phyloP scores from a whole-genome alignment of 2,888 invertebrate genomes.

The Chrysolina oricalcia region DNA sequence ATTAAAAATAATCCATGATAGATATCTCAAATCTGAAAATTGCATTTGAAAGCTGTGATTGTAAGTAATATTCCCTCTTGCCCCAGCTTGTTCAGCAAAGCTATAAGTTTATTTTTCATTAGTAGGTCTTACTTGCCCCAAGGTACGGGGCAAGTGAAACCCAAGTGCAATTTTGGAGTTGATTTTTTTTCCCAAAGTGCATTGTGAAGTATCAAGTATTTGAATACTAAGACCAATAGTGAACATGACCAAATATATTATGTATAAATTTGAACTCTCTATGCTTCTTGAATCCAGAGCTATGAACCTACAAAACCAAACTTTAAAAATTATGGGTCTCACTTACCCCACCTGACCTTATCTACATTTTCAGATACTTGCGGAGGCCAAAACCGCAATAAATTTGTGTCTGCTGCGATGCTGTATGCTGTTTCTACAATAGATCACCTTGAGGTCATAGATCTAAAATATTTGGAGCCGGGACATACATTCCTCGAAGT shows the following conservation, averaged over 20 bases:
- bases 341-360: background rate
- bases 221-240: too few relatives aligned
- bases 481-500: constrained; percentile 31
- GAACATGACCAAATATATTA: too few relatives aligned
- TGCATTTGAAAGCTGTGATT: background rate
- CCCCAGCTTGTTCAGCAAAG: background rate
- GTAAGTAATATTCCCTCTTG: background rate
- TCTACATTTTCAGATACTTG: constrained; percentile 53
- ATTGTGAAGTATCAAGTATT: too few relatives aligned
- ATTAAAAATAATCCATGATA: too few relatives aligned
- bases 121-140: background rate
- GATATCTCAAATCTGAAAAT: background rate
- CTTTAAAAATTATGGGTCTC: too few relatives aligned
- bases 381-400: constrained; percentile 55
- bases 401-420: constrained; percentile 52
- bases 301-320: too few relatives aligned
- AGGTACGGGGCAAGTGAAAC: too few relatives aligned
- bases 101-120: background rate
- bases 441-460: background rate
- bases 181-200: too few relatives aligned
- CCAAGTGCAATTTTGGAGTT: too few relatives aligned
- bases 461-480: constrained; percentile 29
- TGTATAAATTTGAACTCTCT: too few relatives aligned
- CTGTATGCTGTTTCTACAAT: constrained; percentile 27
- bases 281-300: too few relatives aligned